Percentiles rank a stretch among this genome's conserved stretches.
Conservation (phyloP, 2,797 vertebrate genomes). For the Ceryle rudis region DNA sequence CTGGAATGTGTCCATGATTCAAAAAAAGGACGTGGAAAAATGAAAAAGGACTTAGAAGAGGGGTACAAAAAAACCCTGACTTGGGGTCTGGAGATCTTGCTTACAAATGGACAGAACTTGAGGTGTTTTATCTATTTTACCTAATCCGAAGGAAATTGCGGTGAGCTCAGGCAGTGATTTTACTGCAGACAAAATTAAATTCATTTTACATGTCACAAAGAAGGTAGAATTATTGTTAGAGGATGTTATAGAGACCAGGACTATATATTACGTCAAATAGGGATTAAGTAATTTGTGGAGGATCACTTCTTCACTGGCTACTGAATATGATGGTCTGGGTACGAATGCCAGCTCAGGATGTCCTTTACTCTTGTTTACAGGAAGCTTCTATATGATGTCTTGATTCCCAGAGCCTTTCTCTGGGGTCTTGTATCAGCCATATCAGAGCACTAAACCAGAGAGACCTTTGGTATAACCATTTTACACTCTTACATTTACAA, state of each 20-base stretch:
- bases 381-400: neutral
- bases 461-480: neutral
- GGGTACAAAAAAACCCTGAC: neutral
- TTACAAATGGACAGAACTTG: neutral
- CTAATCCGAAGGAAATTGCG: neutral
- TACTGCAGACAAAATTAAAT: neutral
- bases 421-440: neutral
- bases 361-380: neutral
- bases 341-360: neutral
- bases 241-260: neutral
- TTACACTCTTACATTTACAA: neutral
- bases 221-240: neutral
- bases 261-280: neutral
- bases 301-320: neutral
- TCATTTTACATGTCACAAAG: neutral
- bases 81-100: neutral
- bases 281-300: neutral
- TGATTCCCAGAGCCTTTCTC: neutral
- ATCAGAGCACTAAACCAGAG: neutral
- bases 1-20: neutral
- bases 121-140: constrained; percentile 3
- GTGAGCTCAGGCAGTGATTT: neutral
- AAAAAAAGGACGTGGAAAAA: neutral
- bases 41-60: neutral
- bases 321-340: neutral